Conservation (phyloP, 2,113 vertebrate species). For the Myrmophylax atrothorax region DNA sequence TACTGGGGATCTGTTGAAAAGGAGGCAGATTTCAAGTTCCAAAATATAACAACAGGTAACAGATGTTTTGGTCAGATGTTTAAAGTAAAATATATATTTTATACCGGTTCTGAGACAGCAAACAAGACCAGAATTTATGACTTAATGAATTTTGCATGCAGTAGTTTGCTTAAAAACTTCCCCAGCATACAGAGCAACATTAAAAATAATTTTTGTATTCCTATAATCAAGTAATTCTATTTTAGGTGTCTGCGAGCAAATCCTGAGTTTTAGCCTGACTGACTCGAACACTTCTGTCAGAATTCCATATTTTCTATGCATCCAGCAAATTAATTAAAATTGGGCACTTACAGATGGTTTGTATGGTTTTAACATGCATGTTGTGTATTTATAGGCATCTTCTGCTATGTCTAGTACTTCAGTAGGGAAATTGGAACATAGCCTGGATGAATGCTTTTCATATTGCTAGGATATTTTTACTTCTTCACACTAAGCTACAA, state of each 20-base stretch:
- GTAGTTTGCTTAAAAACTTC: not conserved
- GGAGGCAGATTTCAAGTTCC: constrained; percentile 17
- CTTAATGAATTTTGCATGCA: not conserved
- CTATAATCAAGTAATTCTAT: not conserved
- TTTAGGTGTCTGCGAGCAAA: not conserved
- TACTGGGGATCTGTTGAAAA: not conserved
- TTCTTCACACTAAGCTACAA: not conserved
- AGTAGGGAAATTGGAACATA: not conserved
- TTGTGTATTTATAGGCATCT: not conserved
- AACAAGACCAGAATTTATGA: constrained; percentile 62
- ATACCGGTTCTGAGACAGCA: not conserved
- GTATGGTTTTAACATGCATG: not conserved
- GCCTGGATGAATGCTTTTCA: not conserved
- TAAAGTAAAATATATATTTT: constrained; percentile 44
- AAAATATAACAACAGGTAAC: constrained; percentile 57
- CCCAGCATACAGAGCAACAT: not conserved
- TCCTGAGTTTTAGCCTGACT: not conserved
- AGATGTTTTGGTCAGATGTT: constrained; percentile 72
- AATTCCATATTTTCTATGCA: not conserved
- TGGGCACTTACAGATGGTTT: not conserved
- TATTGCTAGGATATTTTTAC: not conserved
- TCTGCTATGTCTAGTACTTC: not conserved
- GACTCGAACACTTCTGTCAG: not conserved
- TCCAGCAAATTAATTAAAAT: not conserved
- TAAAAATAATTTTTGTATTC: not conserved